A percentile compares a stretch with the other conserved stretches of the same genome.
phyloP scores from a whole-genome alignment of 2,888 invertebrate species.

The Beris chalybata region DNA sequence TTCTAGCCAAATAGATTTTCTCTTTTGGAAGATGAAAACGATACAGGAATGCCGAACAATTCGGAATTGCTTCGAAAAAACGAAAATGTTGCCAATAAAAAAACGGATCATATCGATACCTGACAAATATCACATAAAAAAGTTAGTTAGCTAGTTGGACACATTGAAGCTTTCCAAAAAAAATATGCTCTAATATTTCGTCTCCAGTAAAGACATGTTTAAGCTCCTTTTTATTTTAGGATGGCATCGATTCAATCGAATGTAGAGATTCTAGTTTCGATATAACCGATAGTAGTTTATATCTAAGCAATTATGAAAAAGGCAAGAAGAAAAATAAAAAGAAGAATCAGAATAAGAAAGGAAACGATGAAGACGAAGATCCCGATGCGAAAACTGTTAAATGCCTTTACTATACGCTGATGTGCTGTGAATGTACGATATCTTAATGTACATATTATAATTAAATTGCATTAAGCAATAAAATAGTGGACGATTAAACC shows the following conservation, averaged over 20 bases:
- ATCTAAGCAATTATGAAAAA: slow-evolving; percentile 26
- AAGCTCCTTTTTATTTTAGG: slow-evolving; percentile 40
- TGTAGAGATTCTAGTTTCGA: slow-evolving; percentile 42
- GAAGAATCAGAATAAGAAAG: slow-evolving; percentile 41
- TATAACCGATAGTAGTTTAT: slow-evolving; percentile 41
- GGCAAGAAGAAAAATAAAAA: slow-evolving; percentile 48
- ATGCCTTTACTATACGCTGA: slow-evolving; percentile 54
- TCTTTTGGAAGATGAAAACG: slow-evolving; percentile 13
- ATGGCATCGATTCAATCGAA: slow-evolving; percentile 52
- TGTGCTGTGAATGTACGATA: slow-evolving; percentile 57
- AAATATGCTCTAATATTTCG: no score
- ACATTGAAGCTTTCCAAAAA: no score
- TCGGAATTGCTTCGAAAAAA: neutral
- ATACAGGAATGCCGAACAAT: slow-evolving; percentile 1
- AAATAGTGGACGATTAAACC: neutral
- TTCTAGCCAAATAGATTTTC: slow-evolving; percentile 14
- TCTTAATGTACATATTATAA: slow-evolving; percentile 45
- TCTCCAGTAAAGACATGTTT: no score
- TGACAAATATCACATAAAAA: slow-evolving; percentile 1
- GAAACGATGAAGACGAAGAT: slow-evolving; percentile 40
- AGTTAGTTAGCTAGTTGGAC: slow-evolving; percentile 5
- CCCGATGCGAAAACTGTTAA: slow-evolving; percentile 53
- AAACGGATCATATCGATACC: neutral
- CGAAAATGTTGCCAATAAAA: neutral
- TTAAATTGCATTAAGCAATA: no score